Evolutionary conservation across 2,888 invertebrate species (phyloP).

Genomic region (Cataglyphis altisquamis): DNA sequence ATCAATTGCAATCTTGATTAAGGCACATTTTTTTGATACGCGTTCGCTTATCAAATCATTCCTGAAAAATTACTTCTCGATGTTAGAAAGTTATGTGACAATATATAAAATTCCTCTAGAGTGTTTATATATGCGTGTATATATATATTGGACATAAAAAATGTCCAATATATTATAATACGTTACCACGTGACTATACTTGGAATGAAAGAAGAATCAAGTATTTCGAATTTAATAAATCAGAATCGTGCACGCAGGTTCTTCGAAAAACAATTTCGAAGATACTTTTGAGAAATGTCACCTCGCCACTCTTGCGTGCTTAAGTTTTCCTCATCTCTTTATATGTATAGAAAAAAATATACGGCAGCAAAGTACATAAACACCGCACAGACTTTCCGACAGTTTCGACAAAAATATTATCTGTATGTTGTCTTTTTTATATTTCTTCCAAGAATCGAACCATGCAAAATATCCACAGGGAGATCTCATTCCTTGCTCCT

Average conservation of each 20-base stretch:
- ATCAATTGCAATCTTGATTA: background rate
- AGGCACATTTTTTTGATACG: slow-evolving; percentile 46
- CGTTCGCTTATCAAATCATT: slow-evolving; percentile 12
- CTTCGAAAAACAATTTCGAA: background rate
- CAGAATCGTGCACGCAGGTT: background rate
- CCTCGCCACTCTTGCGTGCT: background rate
- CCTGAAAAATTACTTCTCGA: background rate
- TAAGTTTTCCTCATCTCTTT: background rate
- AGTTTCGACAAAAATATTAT: background rate
- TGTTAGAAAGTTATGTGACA: background rate
- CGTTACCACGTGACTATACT: background rate
- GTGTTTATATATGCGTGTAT: no score
- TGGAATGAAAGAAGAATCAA: slow-evolving; percentile 1
- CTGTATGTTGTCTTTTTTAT: background rate
- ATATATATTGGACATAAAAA: background rate
- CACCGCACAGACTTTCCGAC: background rate
- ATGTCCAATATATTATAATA: background rate
- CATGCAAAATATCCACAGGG: background rate
- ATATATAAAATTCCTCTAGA: background rate
- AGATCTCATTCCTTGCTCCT: background rate
- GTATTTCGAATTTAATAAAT: background rate
- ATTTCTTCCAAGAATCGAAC: background rate
- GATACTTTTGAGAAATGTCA: background rate
- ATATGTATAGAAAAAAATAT: background rate
- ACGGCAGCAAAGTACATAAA: background rate